Conservation (phyloP, 2,888 invertebrate genomes). For the Caenorhabditis sinica region DNA sequence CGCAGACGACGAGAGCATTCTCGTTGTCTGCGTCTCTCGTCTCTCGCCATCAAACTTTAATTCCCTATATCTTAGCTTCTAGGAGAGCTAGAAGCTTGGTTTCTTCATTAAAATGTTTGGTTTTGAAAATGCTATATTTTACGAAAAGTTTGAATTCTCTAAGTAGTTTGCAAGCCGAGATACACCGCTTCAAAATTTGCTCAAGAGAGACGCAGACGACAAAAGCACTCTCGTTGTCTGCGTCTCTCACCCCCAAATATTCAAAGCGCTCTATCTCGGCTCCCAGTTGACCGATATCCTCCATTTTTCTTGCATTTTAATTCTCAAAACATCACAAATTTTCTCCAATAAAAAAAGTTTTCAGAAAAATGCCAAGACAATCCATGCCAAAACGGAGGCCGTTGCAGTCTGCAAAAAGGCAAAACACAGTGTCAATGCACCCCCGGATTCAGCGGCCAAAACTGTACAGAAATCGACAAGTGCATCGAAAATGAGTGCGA, state of each 20-base stretch:
- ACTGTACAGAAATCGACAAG: conserved; percentile 64
- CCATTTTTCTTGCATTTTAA: background rate
- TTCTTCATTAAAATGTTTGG: background rate
- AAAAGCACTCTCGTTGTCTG: background rate
- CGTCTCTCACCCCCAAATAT: background rate
- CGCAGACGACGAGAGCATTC: background rate
- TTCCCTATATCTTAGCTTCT: background rate
- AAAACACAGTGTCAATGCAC: conserved; percentile 60
- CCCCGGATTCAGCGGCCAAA: conserved; percentile 52
- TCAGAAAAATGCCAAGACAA: conserved; percentile 66
- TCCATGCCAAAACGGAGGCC: conserved; percentile 66
- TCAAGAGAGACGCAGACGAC: background rate
- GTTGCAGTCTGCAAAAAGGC: conserved; percentile 59
- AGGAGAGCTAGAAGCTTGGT: background rate
- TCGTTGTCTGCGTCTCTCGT: background rate
- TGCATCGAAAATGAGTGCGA: conserved; percentile 63
- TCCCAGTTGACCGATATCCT: background rate
- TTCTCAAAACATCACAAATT: background rate
- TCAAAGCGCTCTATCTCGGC: background rate
- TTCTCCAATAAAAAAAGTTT: background rate
- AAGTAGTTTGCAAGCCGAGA: too few species aligned
- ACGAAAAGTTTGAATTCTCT: too few species aligned
- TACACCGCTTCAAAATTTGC: too few species aligned
- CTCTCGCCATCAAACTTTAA: background rate
- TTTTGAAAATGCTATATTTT: background rate